Percentiles rank a stretch among this genome's conserved stretches.
phyloP scores from a whole-genome alignment of 2,888 invertebrate species.

The Cordilura impudica region DNA sequence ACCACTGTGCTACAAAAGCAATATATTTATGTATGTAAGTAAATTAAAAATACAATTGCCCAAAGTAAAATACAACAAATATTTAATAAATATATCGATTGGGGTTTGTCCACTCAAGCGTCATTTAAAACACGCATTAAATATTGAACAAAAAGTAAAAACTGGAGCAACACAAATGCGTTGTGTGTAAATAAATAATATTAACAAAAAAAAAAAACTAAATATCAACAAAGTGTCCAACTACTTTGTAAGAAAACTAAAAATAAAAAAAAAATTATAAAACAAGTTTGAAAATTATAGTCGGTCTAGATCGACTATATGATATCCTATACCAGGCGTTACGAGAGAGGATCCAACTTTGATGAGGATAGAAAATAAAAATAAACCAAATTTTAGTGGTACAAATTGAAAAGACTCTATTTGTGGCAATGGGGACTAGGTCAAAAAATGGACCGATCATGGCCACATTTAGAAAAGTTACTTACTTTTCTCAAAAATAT shows the following conservation, averaged over 20 bases:
- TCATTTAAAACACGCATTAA: slow-evolving; percentile 20
- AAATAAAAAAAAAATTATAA: slow-evolving; percentile 1
- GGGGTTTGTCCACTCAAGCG: slow-evolving; percentile 7
- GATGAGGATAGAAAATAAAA: too few species aligned
- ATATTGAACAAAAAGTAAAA: slow-evolving; percentile 19
- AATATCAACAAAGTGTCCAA: background rate
- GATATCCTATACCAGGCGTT: too few species aligned
- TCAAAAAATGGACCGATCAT: too few species aligned
- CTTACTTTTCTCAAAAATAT: too few species aligned
- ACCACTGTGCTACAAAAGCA: background rate
- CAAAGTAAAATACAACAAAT: background rate
- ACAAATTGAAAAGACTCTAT: too few species aligned
- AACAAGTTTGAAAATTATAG: too few species aligned
- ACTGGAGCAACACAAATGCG: slow-evolving; percentile 34
- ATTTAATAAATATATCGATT: background rate
- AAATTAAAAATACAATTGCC: background rate
- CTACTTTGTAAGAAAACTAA: background rate
- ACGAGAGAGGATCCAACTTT: too few species aligned
- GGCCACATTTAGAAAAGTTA: too few species aligned
- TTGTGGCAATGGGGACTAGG: too few species aligned
- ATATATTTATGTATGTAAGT: too few species aligned
- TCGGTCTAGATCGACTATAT: too few species aligned
- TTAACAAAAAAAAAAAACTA: background rate
- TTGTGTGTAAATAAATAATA: background rate
- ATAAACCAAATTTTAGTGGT: too few species aligned